These are phyloP conservation scores for Horisme vitalbata DNA, from an alignment of 2,888 invertebrate genomes.

Conservation along the genomic window DNA sequence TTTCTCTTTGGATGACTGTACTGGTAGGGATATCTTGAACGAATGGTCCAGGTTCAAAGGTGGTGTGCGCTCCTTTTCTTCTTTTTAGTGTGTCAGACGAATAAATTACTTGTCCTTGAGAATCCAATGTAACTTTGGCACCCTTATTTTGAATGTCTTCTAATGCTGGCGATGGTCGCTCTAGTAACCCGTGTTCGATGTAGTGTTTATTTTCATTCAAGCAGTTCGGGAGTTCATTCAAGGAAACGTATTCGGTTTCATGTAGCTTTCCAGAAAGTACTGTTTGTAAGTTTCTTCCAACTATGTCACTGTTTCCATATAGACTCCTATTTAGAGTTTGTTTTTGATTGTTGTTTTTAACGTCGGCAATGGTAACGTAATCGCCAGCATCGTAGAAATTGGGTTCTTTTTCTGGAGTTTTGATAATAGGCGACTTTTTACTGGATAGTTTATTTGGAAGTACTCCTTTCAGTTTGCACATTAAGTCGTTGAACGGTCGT, in stretches of 20 bases:
- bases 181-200: constrained; percentile 61
- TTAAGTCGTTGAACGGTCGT: constrained; percentile 87
- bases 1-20: constrained; percentile 65
- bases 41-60: constrained; percentile 94
- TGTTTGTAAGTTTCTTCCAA: constrained; percentile 84
- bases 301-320: constrained; percentile 87
- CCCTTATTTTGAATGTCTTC: constrained; percentile 83
- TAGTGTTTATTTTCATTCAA: constrained; percentile 71
- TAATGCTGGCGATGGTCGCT: constrained; percentile 54
- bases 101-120: constrained; percentile 94
- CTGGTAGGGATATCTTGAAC: constrained; percentile 85
- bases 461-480: constrained; percentile 88
- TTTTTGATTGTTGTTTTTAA: constrained; percentile 90
- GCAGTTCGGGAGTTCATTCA: constrained; percentile 88
- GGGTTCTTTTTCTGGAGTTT: constrained; percentile 71
- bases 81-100: constrained; percentile 92
- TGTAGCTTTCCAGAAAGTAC: constrained; percentile 83
- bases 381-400: constrained; percentile 87
- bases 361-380: constrained; percentile 93
- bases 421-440: constrained; percentile 76
- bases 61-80: constrained; percentile 91
- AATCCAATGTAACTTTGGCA: constrained; percentile 91
- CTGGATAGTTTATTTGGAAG: constrained; percentile 77
- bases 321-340: constrained; percentile 65
- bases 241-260: constrained; percentile 90